A percentile compares a stretch with the other conserved stretches of the same genome.
These are phyloP conservation scores for Gadus macrocephalus DNA, from an alignment of 2,113 vertebrate genomes.

Conservation along the genomic window DNA sequence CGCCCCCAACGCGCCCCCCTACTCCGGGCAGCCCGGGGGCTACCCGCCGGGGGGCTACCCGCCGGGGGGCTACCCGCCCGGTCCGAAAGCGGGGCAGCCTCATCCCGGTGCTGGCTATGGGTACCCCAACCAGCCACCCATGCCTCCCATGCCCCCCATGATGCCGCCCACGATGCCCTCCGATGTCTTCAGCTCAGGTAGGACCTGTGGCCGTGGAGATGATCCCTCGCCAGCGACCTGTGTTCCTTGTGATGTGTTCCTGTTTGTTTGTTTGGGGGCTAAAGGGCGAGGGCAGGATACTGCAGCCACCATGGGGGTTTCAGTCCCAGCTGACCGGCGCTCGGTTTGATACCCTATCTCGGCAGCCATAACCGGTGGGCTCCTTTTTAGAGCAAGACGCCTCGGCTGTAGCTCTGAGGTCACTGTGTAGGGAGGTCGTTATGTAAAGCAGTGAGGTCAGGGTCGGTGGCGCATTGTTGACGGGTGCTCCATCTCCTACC, in stretches of 20 bases:
- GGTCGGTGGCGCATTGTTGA: background rate
- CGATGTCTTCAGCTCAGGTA: conserved; percentile 73
- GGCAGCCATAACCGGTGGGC: too few species aligned
- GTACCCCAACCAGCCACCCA: conserved; percentile 55
- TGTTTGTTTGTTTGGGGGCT: too few species aligned
- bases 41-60: conserved; percentile 61
- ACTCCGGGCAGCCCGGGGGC: conserved; percentile 47
- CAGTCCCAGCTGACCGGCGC: too few species aligned
- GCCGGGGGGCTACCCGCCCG: conserved; percentile 21
- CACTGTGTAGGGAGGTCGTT: background rate
- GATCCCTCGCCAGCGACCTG: too few species aligned
- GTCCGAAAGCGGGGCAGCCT: conserved; percentile 65
- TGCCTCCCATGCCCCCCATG: conserved; percentile 70
- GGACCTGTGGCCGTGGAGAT: conserved; percentile 30
- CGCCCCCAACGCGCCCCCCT: conserved; percentile 59
- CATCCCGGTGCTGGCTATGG: conserved; percentile 51
- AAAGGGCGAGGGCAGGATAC: too few species aligned
- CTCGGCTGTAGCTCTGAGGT: too few species aligned
- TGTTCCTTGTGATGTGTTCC: too few species aligned
- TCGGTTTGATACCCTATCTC: too few species aligned
- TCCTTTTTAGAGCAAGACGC: too few species aligned
- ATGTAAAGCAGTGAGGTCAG: too few species aligned
- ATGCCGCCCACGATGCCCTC: conserved; percentile 70
- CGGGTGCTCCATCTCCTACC: background rate
- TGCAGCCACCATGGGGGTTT: too few species aligned